Conservation (phyloP, 2,113 vertebrate species). For the Tragelaphus scriptus region DNA sequence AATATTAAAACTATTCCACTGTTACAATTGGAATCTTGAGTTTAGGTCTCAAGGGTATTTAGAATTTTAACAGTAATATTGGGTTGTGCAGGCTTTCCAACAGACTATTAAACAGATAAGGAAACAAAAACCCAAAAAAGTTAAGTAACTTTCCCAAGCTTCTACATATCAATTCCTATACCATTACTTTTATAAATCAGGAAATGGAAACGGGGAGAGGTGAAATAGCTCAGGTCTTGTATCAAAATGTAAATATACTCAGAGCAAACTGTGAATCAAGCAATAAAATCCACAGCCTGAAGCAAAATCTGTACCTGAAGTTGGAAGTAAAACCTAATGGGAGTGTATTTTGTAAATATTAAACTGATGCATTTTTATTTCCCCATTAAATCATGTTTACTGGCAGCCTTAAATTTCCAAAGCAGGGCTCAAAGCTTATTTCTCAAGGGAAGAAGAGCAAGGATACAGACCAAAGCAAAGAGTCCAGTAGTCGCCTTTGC, state of each 20-base stretch:
- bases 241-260: background rate
- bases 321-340: constrained; percentile 1
- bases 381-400: background rate
- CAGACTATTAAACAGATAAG: background rate
- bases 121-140: background rate
- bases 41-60: background rate
- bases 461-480: background rate
- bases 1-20: background rate
- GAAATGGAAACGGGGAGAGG: background rate
- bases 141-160: background rate
- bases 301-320: background rate
- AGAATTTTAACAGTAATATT: background rate
- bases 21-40: background rate
- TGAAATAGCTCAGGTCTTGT: background rate
- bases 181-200: background rate
- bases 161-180: background rate
- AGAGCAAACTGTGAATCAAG: background rate
- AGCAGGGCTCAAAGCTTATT: background rate
- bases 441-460: background rate
- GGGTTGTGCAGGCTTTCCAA: background rate
- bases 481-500: background rate
- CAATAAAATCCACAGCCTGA: background rate
- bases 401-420: background rate
- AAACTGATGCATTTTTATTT: constrained; percentile 33
- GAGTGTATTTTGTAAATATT: constrained; percentile 16